These are phyloP conservation scores for Gorsachius magnificus DNA, from an alignment of 2,797 vertebrate species.

Conservation along the genomic window DNA sequence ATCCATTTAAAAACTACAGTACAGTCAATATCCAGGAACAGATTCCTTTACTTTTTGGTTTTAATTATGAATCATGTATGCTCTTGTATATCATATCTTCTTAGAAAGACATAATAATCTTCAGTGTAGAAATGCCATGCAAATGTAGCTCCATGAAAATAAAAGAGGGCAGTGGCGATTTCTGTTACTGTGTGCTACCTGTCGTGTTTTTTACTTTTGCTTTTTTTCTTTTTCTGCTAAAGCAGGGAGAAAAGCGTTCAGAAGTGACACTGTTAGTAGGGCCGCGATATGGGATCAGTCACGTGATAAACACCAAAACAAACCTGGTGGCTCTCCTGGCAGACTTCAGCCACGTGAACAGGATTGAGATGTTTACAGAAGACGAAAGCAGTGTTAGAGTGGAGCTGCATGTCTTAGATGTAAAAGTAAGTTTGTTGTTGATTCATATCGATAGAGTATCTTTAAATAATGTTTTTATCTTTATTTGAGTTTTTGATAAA, in stretches of 20 bases:
- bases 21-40: not conserved
- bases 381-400: constrained; percentile 91
- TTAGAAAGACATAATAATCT: not conserved
- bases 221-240: constrained; percentile 45
- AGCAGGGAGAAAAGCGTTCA: constrained; percentile 97
- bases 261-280: constrained; percentile 96
- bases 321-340: constrained; percentile 96
- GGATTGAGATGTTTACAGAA: constrained; percentile 97
- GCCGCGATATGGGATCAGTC: constrained; percentile 96
- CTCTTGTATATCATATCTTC: not conserved
- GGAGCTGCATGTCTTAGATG: constrained; percentile 96
- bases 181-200: not conserved
- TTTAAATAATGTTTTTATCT: not conserved
- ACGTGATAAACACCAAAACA: constrained; percentile 98
- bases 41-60: constrained; percentile 5
- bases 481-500: not conserved
- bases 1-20: not conserved
- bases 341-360: constrained; percentile 98
- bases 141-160: not conserved
- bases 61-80: not conserved
- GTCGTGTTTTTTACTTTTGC: not conserved
- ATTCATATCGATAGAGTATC: not conserved
- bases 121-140: not conserved
- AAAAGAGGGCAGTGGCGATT: not conserved
- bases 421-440: constrained; percentile 83